Percentiles rank a stretch among this genome's conserved stretches.
Evolutionary conservation across 1,140 invertebrate genomes (phyloP).

Genomic region (Leptinotarsa texana): DNA sequence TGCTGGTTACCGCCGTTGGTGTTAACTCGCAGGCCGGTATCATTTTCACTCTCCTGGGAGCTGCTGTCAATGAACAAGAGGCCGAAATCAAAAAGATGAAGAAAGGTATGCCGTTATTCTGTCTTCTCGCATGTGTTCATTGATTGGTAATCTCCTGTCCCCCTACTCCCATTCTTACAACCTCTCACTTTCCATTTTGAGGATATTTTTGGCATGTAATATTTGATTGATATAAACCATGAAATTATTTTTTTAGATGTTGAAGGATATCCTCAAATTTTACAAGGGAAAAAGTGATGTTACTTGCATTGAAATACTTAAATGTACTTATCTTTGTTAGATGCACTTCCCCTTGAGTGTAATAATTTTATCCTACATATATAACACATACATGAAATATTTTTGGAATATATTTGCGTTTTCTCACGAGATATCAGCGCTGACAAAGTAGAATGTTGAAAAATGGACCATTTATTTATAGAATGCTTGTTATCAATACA

Average conservation of each 20-base stretch:
- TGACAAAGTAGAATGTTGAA: background rate
- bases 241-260: background rate
- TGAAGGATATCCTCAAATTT: conserved; percentile 16
- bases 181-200: background rate
- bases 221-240: background rate
- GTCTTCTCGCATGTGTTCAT: conserved; percentile 33
- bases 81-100: conserved; percentile 92
- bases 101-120: conserved; percentile 71
- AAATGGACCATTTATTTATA: too few species aligned
- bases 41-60: conserved; percentile 97
- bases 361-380: conserved; percentile 26
- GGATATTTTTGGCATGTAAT: conserved; percentile 2
- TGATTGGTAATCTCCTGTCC: background rate
- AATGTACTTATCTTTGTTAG: conserved; percentile 49
- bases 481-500: too few species aligned
- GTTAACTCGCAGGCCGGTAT: conserved; percentile 99
- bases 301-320: conserved; percentile 31
- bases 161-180: background rate
- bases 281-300: conserved; percentile 4
- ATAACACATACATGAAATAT: conserved; percentile 1
- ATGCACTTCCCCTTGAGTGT: conserved; percentile 43
- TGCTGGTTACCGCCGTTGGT: conserved; percentile 97
- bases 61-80: conserved; percentile 90
- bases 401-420: background rate
- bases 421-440: background rate